A percentile compares a stretch with the other conserved stretches of the same genome.
phyloP scores from a whole-genome alignment of 2,797 vertebrate genomes.

The Tragelaphus oryx region DNA sequence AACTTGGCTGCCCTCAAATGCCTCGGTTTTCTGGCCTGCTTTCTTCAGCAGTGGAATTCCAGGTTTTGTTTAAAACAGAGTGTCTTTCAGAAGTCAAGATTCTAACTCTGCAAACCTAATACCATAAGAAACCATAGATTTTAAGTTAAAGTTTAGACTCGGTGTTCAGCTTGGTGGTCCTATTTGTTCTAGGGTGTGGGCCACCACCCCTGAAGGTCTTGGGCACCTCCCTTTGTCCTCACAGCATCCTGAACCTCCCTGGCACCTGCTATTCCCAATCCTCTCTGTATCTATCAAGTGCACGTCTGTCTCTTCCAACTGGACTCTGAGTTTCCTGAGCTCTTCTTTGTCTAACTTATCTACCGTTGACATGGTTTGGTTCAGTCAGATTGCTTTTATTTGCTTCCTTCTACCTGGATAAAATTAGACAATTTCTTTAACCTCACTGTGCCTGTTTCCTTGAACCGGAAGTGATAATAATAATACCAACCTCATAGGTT shows the following conservation, averaged over 20 bases:
- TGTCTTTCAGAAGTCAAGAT: conserved; percentile 40
- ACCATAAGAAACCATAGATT: background rate
- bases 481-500: background rate
- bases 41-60: conserved; percentile 27
- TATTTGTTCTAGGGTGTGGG: background rate
- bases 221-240: background rate
- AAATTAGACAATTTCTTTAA: background rate
- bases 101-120: background rate
- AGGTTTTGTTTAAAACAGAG: conserved; percentile 59
- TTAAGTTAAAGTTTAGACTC: background rate
- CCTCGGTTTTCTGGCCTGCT: background rate
- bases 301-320: too few species aligned
- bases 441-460: background rate
- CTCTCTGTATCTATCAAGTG: background rate
- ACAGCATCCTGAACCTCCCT: too few species aligned
- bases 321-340: background rate
- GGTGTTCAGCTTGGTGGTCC: rapidly evolving
- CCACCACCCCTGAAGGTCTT: rapidly evolving
- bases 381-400: background rate
- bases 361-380: background rate
- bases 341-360: background rate
- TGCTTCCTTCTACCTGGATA: background rate
- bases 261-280: background rate
- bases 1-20: conserved; percentile 63
- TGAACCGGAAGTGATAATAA: background rate